Evolutionary conservation across 2,113 vertebrate species (phyloP), one percentile per base, ranked within the genome.

Genomic region (Vicugna pacos): DNA sequence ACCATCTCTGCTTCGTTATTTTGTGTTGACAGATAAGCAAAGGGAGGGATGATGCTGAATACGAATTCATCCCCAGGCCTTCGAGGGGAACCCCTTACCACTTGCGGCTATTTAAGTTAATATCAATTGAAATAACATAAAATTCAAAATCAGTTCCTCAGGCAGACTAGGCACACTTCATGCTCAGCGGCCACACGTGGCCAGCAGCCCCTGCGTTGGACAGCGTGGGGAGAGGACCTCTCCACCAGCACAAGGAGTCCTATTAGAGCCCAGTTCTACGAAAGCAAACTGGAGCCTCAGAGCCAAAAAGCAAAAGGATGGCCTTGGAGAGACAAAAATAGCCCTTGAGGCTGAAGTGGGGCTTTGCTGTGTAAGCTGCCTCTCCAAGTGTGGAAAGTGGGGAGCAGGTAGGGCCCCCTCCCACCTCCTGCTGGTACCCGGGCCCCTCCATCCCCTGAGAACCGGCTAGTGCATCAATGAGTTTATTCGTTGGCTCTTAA

Each of bases 401-500:
- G 32, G 1, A 16, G 38, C 38, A 15, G 26, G 22, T 50, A 76
- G 17, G 16, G 48, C n/a, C 9, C 30, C 22, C 14, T 79, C 26
- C 19, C 19, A 85, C 62, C 62, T 54, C 62, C 56, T 28, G 20
- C 26, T 35, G 30, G 11, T 24, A 77, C 28, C 42, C 46, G 4
- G 13, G 46, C 12, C 30, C 46, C 54, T 65, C 19, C 1, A 5
- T 1, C 35, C 38, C 58, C 35, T 24, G 17, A 93, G 75, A 86
- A 86, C 8, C 0, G 0, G 42, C 65, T 79, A 46, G 5, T 69
- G 65, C 38, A 87, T 79, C 69, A 64, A 70, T 32, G 67, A 15
- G 20, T 60, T 88, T 94, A 62, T 85, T 58, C 56, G 65, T 81
- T 93, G 92, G 26, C 85, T 95, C 64, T 80, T 65, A 93, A 95